A percentile compares a stretch with the other conserved stretches of the same genome.
Conservation (phyloP, 2,888 invertebrate genomes). For the Apotomis betuletana region DNA sequence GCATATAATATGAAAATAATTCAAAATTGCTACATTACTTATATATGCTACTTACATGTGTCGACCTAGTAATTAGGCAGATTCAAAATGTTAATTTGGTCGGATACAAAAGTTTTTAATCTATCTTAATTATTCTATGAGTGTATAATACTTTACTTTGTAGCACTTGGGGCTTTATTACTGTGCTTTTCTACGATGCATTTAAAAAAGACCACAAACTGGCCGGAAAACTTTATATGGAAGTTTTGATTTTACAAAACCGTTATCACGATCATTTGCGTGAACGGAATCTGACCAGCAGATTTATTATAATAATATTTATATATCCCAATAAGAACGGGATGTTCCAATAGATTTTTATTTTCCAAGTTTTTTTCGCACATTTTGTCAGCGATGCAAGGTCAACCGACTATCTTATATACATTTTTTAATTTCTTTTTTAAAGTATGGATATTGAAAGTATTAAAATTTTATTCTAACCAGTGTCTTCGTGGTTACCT, state of each 20-base stretch:
- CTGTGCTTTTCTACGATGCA: constrained; percentile 39
- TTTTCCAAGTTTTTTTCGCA: neutral
- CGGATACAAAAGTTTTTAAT: constrained; percentile 49
- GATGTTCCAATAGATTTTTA: neutral
- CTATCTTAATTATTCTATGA: constrained; percentile 42
- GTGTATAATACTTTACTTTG: constrained; percentile 45
- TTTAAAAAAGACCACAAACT: constrained; percentile 57
- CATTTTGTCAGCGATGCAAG: neutral
- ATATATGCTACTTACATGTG: constrained; percentile 11
- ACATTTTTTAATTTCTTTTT: neutral
- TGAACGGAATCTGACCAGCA: constrained; percentile 41
- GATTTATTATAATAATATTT: constrained; percentile 12
- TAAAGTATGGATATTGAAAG: no score
- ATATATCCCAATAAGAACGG: constrained; percentile 10
- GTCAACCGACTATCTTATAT: neutral
- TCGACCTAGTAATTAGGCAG: constrained; percentile 11
- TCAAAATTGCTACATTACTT: constrained; percentile 27
- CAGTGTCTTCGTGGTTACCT: no score
- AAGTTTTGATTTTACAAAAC: constrained; percentile 54
- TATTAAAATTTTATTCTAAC: no score
- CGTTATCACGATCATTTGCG: constrained; percentile 34
- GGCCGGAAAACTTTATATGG: constrained; percentile 66
- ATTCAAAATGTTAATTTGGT: constrained; percentile 46
- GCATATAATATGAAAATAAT: constrained; percentile 23
- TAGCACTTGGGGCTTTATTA: constrained; percentile 54